phyloP scores from a whole-genome alignment of 1,140 invertebrate species.

The Caerostris darwini region DNA sequence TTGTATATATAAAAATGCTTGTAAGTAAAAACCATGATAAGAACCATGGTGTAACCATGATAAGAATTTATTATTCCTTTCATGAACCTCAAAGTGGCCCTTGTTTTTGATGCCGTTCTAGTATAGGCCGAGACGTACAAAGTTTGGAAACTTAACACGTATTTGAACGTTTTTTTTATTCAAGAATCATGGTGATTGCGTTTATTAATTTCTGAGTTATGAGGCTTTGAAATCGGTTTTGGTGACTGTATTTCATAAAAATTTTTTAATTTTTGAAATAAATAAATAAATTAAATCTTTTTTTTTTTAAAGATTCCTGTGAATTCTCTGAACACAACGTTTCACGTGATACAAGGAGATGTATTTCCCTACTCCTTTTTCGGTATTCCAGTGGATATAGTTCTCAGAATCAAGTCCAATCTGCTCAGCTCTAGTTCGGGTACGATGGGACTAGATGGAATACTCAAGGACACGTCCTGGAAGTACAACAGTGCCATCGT shows the following conservation, averaged over 20 bases:
- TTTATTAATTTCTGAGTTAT: background rate
- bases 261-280: too few relatives aligned
- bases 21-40: too few relatives aligned
- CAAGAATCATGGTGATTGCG: too few relatives aligned
- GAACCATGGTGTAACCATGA: too few relatives aligned
- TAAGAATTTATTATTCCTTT: too few relatives aligned
- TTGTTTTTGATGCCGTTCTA: too few relatives aligned
- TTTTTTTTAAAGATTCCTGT: conserved; percentile 48
- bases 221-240: background rate
- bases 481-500: conserved; percentile 66
- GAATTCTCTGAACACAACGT: background rate
- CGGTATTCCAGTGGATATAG: conserved; percentile 49
- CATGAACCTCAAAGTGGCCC: too few relatives aligned
- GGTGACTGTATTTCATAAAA: too few relatives aligned
- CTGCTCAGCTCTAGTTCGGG: conserved; percentile 60
- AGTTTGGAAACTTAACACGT: too few relatives aligned
- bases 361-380: conserved; percentile 30
- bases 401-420: conserved; percentile 39
- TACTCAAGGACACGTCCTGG: conserved; percentile 67
- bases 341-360: conserved; percentile 40
- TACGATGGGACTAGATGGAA: conserved; percentile 52
- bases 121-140: too few relatives aligned
- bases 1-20: too few relatives aligned
- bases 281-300: background rate
- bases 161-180: too few relatives aligned